Percentiles rank a stretch among this genome's conserved stretches.
Conservation (phyloP, 2,797 vertebrate species). For the Leuciscus waleckii region DNA sequence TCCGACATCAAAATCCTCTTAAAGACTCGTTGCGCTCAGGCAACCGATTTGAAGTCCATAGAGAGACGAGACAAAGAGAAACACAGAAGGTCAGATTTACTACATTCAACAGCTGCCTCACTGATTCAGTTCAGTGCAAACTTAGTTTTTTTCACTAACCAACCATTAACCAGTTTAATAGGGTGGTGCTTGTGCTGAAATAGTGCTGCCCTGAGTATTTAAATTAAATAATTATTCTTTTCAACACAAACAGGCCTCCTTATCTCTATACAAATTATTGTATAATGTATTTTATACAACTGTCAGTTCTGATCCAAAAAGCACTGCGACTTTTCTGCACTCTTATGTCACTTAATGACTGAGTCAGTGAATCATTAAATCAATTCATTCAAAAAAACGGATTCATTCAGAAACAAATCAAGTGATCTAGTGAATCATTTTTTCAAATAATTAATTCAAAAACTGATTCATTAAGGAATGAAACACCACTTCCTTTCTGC, state of each 20-base stretch:
- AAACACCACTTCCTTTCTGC: neutral
- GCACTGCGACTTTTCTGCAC: neutral
- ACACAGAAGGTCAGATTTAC: slow-evolving; percentile 7
- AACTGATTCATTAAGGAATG: neutral
- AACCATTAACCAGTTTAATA: neutral
- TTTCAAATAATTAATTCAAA: neutral
- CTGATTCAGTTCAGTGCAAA: neutral
- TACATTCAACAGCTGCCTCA: neutral
- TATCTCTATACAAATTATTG: neutral
- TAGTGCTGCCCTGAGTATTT: neutral
- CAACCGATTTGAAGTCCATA: slow-evolving; percentile 49
- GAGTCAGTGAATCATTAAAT: neutral
- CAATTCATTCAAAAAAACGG: neutral
- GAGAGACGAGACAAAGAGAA: slow-evolving; percentile 15
- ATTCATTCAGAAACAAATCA: no score
- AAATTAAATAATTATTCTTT: neutral
- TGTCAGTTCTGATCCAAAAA: neutral
- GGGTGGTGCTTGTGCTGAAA: neutral
- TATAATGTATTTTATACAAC: neutral
- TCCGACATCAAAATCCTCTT: slow-evolving; percentile 55
- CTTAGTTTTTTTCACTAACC: neutral
- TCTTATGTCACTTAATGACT: neutral
- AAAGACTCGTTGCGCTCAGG: slow-evolving; percentile 56
- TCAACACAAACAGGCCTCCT: neutral
- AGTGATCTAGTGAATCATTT: neutral